These are phyloP conservation scores for Akabosia matsudoensis DNA, from an alignment of 1,140 invertebrate species.

Conservation along the genomic window DNA sequence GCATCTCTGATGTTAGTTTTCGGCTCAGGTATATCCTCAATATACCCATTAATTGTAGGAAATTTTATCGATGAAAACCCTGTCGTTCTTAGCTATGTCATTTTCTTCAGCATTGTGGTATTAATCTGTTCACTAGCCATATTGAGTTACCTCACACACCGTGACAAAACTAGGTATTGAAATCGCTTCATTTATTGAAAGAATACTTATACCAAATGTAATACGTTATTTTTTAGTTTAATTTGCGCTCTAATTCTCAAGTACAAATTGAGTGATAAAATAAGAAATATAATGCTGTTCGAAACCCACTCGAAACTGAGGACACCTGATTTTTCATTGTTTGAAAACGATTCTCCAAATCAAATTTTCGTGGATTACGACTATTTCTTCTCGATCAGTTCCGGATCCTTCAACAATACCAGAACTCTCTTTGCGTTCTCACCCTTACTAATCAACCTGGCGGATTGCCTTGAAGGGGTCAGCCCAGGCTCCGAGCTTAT, in stretches of 20 bases:
- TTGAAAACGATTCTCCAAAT: too few species aligned
- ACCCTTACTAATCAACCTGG: background rate
- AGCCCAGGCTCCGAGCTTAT: background rate
- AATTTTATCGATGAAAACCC: slow-evolving; percentile 23
- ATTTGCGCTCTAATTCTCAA: too few species aligned
- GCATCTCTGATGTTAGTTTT: slow-evolving; percentile 20
- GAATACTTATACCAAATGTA: background rate
- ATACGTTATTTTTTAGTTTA: too few species aligned
- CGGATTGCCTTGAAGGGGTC: background rate
- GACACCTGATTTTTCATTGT: too few species aligned
- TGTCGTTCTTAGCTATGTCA: slow-evolving; percentile 21
- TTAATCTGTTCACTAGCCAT: background rate
- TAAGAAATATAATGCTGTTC: too few species aligned
- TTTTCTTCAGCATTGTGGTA: slow-evolving; percentile 14
- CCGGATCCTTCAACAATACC: background rate
- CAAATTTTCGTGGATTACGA: too few species aligned
- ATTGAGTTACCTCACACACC: background rate
- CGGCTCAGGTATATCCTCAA: slow-evolving; percentile 3
- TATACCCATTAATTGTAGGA: slow-evolving; percentile 30
- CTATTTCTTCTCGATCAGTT: too few species aligned
- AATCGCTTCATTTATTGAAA: background rate
- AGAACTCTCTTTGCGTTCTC: background rate
- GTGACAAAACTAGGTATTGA: background rate
- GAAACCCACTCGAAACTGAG: too few species aligned
- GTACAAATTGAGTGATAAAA: too few species aligned